Conservation (phyloP, 2,113 vertebrate genomes). For the Mastomys coucha region DNA sequence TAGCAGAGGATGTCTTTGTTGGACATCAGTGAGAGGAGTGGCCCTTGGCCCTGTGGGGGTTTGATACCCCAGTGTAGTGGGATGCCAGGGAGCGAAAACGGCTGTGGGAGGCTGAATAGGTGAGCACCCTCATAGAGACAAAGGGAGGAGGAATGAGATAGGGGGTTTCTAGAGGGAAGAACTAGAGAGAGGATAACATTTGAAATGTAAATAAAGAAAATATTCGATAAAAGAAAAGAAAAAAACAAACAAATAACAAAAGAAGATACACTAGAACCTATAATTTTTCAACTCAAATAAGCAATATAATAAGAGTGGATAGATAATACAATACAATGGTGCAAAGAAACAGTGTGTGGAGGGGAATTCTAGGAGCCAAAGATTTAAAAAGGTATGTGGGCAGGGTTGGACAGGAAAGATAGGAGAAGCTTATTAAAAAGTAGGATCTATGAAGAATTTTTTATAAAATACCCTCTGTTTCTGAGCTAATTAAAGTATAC, state of each 20-base stretch:
- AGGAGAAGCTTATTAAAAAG: neutral
- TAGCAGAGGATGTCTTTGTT: no score
- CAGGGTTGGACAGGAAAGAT: neutral
- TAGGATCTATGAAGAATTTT: neutral
- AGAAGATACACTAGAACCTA: neutral
- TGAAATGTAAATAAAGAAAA: no score
- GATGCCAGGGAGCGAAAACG: no score
- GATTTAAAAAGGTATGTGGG: neutral
- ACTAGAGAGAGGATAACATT: no score
- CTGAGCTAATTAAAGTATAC: neutral
- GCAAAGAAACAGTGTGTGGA: neutral
- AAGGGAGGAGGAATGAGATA: no score
- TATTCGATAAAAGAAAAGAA: neutral
- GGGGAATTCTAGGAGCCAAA: neutral
- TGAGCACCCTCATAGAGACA: no score
- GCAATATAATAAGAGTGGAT: neutral
- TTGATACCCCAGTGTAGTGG: no score
- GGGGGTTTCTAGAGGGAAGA: no score
- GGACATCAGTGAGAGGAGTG: no score
- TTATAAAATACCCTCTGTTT: neutral
- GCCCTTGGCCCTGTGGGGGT: no score
- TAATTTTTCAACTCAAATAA: neutral
- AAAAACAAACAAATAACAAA: no score
- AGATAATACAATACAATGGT: neutral
- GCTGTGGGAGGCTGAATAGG: no score